Conservation (phyloP, 2,888 invertebrate genomes). For the Heliconius cydno region DNA sequence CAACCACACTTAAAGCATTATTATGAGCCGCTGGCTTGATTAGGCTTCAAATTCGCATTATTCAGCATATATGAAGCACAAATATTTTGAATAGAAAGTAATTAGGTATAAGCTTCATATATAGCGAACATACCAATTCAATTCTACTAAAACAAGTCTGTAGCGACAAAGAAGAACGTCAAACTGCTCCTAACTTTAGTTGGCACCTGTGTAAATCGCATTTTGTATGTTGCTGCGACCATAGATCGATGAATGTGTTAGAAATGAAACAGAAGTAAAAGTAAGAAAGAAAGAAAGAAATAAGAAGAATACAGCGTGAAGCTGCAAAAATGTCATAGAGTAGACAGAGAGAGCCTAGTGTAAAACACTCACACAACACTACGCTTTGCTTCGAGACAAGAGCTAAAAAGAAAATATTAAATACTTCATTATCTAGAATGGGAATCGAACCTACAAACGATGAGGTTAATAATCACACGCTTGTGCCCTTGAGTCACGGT, state of each 20-base stretch:
- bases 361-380: no score
- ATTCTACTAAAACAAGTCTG: conserved; percentile 34
- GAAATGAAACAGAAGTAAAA: background rate
- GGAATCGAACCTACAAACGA: no score
- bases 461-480: no score
- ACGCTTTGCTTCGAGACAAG: no score
- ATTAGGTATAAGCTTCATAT: conserved; percentile 14
- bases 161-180: conserved; percentile 36
- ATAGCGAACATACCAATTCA: background rate
- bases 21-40: background rate
- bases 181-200: conserved; percentile 33
- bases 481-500: no score
- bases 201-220: conserved; percentile 36
- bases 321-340: no score
- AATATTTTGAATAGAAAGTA: background rate
- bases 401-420: no score
- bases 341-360: no score
- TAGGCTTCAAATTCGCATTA: background rate
- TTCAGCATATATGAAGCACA: background rate
- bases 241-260: background rate
- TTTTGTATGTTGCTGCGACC: conserved; percentile 26
- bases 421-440: no score
- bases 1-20: no score
- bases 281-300: no score
- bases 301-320: no score